These are phyloP conservation scores for Neodiprion lecontei DNA, from an alignment of 1,140 invertebrate genomes.

Conservation along the genomic window DNA sequence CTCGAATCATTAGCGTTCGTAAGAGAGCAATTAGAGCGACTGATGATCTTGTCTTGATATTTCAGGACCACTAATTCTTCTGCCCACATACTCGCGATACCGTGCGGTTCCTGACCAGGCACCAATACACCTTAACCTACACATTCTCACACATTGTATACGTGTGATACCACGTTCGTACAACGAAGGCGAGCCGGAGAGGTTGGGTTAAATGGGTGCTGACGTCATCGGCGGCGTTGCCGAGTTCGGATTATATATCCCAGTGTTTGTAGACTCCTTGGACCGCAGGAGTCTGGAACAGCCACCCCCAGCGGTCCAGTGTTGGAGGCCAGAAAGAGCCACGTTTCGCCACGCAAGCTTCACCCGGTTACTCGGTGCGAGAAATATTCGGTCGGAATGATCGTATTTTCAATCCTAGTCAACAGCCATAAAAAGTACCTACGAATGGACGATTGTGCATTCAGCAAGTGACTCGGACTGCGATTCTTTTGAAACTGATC, in stretches of 20 bases:
- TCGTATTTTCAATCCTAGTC: no score
- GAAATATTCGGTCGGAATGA: no score
- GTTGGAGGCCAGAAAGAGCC: no score
- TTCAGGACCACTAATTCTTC: no score
- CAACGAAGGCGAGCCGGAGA: neutral
- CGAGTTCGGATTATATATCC: neutral
- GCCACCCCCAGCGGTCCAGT: neutral
- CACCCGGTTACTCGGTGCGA: no score
- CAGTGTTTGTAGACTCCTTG: neutral
- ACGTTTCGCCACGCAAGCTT: no score
- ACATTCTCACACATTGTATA: neutral
- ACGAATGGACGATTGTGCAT: no score
- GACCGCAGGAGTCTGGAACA: neutral
- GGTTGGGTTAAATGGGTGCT: neutral
- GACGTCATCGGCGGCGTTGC: constrained; percentile 6
- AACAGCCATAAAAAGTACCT: no score
- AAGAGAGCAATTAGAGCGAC: neutral
- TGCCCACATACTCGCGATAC: no score
- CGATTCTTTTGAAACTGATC: no score
- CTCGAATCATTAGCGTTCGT: neutral
- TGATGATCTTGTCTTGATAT: neutral
- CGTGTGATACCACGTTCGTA: neutral
- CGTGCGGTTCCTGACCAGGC: neutral
- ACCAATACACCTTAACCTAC: neutral
- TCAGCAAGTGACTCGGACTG: no score